Conservation (phyloP, 1,140 invertebrate genomes). For the Procambarus virginalis region DNA sequence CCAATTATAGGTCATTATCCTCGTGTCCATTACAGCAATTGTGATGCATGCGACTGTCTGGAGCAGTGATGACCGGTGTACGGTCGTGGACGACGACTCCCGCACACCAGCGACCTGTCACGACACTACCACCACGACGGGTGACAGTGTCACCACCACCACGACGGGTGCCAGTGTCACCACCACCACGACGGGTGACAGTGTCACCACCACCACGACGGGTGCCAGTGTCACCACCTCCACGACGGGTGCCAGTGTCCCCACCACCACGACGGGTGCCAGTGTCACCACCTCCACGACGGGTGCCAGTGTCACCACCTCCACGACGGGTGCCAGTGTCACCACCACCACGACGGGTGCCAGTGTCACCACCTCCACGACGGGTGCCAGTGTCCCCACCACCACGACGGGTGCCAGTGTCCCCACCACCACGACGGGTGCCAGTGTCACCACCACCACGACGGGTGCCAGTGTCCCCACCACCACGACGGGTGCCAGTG, state of each 20-base stretch:
- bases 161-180: too few species aligned
- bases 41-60: constrained; percentile 63
- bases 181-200: too few species aligned
- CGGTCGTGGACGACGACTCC: constrained; percentile 45
- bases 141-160: too few species aligned
- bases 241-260: not conserved
- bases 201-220: not conserved
- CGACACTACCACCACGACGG: not conserved
- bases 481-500: too few species aligned
- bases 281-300: not conserved
- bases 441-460: too few species aligned
- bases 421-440: too few species aligned
- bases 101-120: not conserved
- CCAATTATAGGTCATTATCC: constrained; percentile 64
- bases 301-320: too few species aligned
- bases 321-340: too few species aligned
- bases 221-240: too few species aligned
- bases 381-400: not conserved
- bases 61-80: constrained; percentile 36
- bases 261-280: not conserved
- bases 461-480: too few species aligned
- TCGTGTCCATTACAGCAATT: constrained; percentile 48
- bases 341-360: too few species aligned
- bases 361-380: too few species aligned
- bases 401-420: not conserved